These are phyloP conservation scores for Fregetta grallaria DNA, from an alignment of 2,113 vertebrate genomes.

Conservation along the genomic window DNA sequence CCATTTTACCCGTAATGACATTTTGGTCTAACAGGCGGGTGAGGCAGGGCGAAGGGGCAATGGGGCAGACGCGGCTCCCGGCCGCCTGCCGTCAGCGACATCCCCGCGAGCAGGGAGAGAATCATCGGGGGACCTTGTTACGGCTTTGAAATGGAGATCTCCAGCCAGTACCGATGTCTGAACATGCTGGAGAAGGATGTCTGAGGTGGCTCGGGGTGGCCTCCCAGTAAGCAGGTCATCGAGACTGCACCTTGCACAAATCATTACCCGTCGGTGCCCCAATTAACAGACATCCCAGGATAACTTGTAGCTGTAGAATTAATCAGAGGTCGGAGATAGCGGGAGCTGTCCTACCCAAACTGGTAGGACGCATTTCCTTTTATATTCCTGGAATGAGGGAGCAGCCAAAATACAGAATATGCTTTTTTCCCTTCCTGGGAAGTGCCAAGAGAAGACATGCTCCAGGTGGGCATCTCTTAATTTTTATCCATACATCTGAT, in stretches of 20 bases:
- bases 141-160: not conserved
- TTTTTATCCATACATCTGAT: not conserved
- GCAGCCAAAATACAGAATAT: not conserved
- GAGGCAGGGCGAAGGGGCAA: not conserved
- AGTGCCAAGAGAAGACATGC: not conserved
- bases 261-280: not conserved
- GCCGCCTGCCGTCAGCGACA: not conserved
- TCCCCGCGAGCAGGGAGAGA: not conserved
- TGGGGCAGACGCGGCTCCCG: not conserved
- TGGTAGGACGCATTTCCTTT: not conserved
- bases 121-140: not conserved
- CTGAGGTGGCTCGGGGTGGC: not conserved
- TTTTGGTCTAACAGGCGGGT: not conserved
- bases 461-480: not conserved
- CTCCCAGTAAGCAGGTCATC: not conserved
- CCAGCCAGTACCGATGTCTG: fast-evolving
- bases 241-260: not conserved
- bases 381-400: not conserved
- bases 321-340: not conserved
- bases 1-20: not conserved
- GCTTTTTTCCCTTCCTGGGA: not conserved
- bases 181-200: not conserved
- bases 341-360: not conserved
- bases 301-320: not conserved
- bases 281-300: not conserved